These are phyloP conservation scores for Bambusicola thoracicus DNA, from an alignment of 2,113 vertebrate genomes.

Conservation along the genomic window DNA sequence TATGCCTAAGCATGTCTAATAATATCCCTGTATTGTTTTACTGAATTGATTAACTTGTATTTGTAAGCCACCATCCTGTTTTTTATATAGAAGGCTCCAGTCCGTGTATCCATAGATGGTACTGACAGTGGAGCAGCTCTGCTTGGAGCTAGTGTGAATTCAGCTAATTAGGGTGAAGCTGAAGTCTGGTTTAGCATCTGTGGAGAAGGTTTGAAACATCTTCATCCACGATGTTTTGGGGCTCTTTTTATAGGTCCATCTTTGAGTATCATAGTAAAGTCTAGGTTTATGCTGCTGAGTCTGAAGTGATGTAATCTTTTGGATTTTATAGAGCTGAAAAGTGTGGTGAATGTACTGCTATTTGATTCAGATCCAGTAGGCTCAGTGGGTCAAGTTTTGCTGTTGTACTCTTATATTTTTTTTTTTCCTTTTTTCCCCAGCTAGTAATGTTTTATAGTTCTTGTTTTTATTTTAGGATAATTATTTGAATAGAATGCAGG, in stretches of 20 bases:
- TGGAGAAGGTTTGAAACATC: background rate
- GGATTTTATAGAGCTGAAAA: background rate
- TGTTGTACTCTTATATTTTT: no score
- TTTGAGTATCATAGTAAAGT: background rate
- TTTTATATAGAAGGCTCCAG: background rate
- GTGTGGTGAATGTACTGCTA: background rate
- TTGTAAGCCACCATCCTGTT: background rate
- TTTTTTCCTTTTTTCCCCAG: background rate
- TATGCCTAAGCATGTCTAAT: background rate
- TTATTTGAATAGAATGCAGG: no score
- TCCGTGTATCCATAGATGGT: rapidly evolving
- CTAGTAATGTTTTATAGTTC: background rate
- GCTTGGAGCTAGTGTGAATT: background rate
- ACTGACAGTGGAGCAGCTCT: background rate
- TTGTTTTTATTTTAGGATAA: background rate
- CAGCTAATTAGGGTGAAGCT: background rate
- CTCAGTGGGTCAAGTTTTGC: background rate
- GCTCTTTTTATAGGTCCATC: background rate
- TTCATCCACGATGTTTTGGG: background rate
- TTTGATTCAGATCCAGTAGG: background rate
- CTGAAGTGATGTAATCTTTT: background rate
- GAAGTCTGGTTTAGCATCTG: background rate
- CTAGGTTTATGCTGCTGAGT: background rate
- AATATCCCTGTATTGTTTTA: background rate
- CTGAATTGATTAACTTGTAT: background rate